Evolutionary conservation across 2,888 invertebrate genomes (phyloP).

Genomic region (Achlya flavicornis): DNA sequence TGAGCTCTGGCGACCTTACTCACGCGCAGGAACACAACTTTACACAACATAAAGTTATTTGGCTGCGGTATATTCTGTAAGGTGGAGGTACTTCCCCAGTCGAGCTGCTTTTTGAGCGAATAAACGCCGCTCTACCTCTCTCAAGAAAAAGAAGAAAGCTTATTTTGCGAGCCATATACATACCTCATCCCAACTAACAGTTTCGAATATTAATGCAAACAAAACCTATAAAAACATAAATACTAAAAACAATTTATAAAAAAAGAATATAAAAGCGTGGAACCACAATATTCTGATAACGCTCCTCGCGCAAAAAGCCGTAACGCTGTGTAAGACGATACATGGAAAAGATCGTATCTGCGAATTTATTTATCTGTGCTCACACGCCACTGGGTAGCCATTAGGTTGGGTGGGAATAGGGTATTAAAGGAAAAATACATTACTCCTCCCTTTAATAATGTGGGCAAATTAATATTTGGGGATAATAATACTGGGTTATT

Average conservation of each 20-base stretch:
- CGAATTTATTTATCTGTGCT: conserved; percentile 33
- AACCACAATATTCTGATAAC: conserved; percentile 16
- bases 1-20: no score
- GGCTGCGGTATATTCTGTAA: no score
- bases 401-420: conserved; percentile 21
- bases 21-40: no score
- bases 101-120: no score
- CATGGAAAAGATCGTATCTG: conserved; percentile 32
- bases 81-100: no score
- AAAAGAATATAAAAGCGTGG: conserved; percentile 14
- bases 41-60: no score
- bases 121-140: no score
- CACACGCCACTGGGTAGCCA: conserved; percentile 32
- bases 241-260: neutral
- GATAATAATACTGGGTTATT: conserved; percentile 23
- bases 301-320: conserved; percentile 27
- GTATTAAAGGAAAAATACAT: conserved; percentile 17
- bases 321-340: conserved; percentile 17
- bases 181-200: no score
- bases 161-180: no score
- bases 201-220: no score
- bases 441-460: conserved; percentile 19
- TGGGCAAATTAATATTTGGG: conserved; percentile 17
- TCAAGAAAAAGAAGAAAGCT: no score
- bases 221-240: neutral